Base-by-base conservation (phyloP, 2,797 vertebrate genomes). In the Arnoldichthys spilopterus region DNA sequence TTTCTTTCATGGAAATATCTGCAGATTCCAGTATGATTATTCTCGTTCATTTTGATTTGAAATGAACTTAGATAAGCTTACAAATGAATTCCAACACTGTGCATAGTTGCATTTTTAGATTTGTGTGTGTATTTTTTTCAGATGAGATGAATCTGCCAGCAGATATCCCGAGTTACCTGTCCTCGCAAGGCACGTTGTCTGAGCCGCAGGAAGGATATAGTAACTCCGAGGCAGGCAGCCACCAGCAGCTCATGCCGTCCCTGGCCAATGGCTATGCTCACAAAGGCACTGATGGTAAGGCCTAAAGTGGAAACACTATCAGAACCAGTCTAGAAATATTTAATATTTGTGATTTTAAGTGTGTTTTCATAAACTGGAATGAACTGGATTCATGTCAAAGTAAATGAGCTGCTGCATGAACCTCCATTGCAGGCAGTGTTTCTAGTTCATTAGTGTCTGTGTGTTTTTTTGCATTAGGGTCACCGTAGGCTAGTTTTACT, bases 181-280 rank as follows among this genome's bases (percentile, higher is more conserved):
- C 98, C 3, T 99, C 98, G 16, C 97, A 99, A 87, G 98, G 98
- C 1, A 99, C 98, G 0, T 86, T 99, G 71, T 96, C 97, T 2
- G 98, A 99, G 86, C 93, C 96, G n/a, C 97, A 98, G 81, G 98
- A 99, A 28, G 94, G 94, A 5, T 98, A 98, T 80, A 91, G 96
- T 72, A 95, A 95, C 0, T 98, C 97, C 3, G 97, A 99, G 90
- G 97, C 92, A 16, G 94, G 95, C 85, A 99, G 97, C 90, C 97
- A 98, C 81, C 98, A 98, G 90, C 98, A 98, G 76, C 97, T 99
- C 18, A 97, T 99, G 97, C 97, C 97, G 84, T 94, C 97, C 20
- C 88, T 93, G 76, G 91, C 95, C 28, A 92, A 87, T 16, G 93
- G 95, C 86, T 97, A 96, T 3, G 18, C 92, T 63, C 97, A 98